Evolutionary conservation across 30 jellyfish, hydroid and myxozoan genomes (phyloP), one percentile per base, ranked within the genome.

Genomic region (Chironex yamaguchii): DNA sequence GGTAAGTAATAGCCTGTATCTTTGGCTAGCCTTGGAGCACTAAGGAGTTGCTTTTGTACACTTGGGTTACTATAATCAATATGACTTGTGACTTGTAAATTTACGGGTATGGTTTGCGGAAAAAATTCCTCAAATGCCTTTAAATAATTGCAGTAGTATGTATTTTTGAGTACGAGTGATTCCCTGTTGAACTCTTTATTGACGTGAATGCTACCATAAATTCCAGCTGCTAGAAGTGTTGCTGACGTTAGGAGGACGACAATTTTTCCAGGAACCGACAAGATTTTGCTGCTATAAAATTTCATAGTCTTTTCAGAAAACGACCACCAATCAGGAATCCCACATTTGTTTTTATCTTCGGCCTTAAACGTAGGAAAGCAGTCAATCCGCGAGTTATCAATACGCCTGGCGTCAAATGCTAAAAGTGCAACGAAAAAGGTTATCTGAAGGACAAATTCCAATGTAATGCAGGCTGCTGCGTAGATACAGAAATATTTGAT

Each of bases 31-130:
- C 23, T 22, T 1, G 94, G 62, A 17, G 63, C 17, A 0, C 71
- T 52, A 3, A 58, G 2, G 21, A 84, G 22, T 52, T 82, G 78
- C 31, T 62, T 33, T n/a, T 88, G 93, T 23, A 81, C 77, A 17
- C 49, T 9, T 14, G 86, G 75, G 58, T 82, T 86, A 11, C 94
- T 53, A 58, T 89, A 89, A 24, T 89, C 69, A 0, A 89, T 52
- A 25, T 58, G 42, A 4, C 36, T 29, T 11, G 71, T 77, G 14
- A 81, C 21, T 28, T 78, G 83, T 73, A 89, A 28, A 71, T 73
- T 82, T 23, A 89, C 91, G 64, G 90, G 94, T 34, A 80, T 69
- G 3, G 94, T 81, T 51, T 76, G 91, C n/a, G 97, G 97, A 42
- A 80, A 89, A 14, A 34, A 76, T 1, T 33, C 51, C 25, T 72